Evolutionary conservation across 2,113 vertebrate genomes (phyloP), one percentile per base, ranked within the genome.

Genomic region (Ellobius talpinus): DNA sequence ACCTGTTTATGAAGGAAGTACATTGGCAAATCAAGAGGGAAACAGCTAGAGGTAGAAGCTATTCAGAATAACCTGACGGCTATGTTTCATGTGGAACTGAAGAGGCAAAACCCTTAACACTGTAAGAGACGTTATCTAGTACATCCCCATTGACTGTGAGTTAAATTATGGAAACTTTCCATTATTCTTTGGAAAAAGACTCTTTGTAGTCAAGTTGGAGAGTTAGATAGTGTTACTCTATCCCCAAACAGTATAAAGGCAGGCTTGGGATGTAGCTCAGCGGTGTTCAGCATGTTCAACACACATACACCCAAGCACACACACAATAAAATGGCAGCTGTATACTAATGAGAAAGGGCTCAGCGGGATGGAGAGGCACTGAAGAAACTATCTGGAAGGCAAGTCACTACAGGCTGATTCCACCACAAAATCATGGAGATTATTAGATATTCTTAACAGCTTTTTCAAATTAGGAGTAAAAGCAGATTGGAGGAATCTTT

Each of bases 1-100:
- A 74, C 39, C 68, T 65, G 29, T 58, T 90, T 16, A 95, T n/a
- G 55, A 77, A 94, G 58, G 78, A 23, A 94, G 42, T 9, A 70
- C 73, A 86, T 0, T 68, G 50, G 52, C 39, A 89, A 77, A 33
- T 47, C 52, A 61, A 89, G 81, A 97, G 14, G 52, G 45, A 91
- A 96, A 70, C 55, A 39, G 11, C 3, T 81, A 45, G 73, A 97
- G 63, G 74, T 55, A 95, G 94, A 58, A 93, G 86, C 81, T 29
- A 63, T 39, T 39, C 39, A 16, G 23, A 90, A 87, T 5, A 33
- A 70, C 23, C 6, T 21, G 21, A 78, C 0, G 12, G 23, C 8
- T 39, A 58, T 63, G 9, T 79, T 95, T 76, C 87, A 39, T 16
- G 2, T n/a, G 89, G 66, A 85, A 39, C 4, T 70, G 47, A 74